A percentile compares a stretch with the other conserved stretches of the same genome.
These are phyloP conservation scores for Lophochroa leadbeateri DNA, from an alignment of 2,113 vertebrate genomes.

Conservation along the genomic window DNA sequence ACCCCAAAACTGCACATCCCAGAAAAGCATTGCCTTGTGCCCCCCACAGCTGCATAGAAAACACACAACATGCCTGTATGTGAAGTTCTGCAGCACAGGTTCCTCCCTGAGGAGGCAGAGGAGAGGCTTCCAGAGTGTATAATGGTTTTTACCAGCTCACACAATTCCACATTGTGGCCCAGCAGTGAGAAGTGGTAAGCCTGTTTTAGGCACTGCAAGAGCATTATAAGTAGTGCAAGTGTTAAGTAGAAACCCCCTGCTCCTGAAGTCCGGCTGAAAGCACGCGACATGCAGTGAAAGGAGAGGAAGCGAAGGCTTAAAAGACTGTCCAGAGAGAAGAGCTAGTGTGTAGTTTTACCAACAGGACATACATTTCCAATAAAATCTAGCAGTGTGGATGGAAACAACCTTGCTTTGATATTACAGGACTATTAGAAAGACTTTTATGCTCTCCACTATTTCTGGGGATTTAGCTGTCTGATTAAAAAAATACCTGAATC, in stretches of 20 bases:
- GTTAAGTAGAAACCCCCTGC: neutral
- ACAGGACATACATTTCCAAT: neutral
- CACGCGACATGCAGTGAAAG: neutral
- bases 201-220: neutral
- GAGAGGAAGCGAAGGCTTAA: neutral
- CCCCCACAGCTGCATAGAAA: neutral
- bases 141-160: neutral
- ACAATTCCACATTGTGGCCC: neutral
- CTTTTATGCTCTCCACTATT: neutral
- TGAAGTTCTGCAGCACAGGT: accelerated
- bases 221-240: neutral
- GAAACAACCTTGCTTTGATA: neutral
- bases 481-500: neutral
- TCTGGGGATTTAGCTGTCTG: conserved; percentile 12
- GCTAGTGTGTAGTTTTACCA: neutral
- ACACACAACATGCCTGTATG: accelerated
- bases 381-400: neutral
- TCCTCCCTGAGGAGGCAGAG: neutral
- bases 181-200: neutral
- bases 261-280: neutral
- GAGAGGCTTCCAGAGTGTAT: neutral
- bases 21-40: neutral
- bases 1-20: neutral
- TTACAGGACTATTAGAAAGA: neutral
- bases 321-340: neutral